A percentile compares a stretch with the other conserved stretches of the same genome.
Evolutionary conservation across 2,888 invertebrate species (phyloP).

Genomic region (Oegoconia quadripuncta): DNA sequence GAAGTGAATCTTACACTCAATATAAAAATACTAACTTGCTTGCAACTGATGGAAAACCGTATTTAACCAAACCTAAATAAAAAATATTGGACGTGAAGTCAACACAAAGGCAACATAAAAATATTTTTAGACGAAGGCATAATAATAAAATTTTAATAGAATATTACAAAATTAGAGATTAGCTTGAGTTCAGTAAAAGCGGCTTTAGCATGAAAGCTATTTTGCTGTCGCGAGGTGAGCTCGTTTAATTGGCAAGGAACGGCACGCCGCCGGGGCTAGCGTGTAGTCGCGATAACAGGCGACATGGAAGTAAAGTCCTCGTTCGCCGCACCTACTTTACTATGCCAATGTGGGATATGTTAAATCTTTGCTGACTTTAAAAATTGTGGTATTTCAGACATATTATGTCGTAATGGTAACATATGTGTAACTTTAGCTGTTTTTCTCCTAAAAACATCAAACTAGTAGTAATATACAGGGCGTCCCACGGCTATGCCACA

Average conservation of each 20-base stretch:
- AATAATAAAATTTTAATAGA: background rate
- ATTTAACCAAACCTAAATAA: too few species aligned
- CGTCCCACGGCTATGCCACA: too few species aligned
- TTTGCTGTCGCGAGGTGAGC: slow-evolving; percentile 9
- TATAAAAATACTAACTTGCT: too few species aligned
- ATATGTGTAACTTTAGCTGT: too few species aligned
- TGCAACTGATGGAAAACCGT: too few species aligned
- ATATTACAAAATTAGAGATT: slow-evolving; percentile 1
- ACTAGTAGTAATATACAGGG: too few species aligned
- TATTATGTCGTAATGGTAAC: too few species aligned
- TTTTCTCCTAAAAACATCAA: too few species aligned
- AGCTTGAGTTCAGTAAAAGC: background rate
- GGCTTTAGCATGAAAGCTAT: slow-evolving; percentile 3
- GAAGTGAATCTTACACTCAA: too few species aligned
- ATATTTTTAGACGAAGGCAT: background rate
- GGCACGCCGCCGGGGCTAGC: slow-evolving; percentile 26
- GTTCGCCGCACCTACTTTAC: slow-evolving; percentile 13
- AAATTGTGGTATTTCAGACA: too few species aligned
- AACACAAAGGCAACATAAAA: background rate
- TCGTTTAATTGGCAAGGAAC: slow-evolving; percentile 44
- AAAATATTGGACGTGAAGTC: background rate
- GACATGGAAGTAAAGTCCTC: slow-evolving; percentile 12
- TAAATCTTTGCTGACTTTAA: slow-evolving; percentile 3
- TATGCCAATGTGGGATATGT: slow-evolving; percentile 14
- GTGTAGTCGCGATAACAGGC: slow-evolving; percentile 36